Base-by-base conservation (phyloP, 2,888 invertebrate species). In the Lasioglossum lativentre region DNA sequence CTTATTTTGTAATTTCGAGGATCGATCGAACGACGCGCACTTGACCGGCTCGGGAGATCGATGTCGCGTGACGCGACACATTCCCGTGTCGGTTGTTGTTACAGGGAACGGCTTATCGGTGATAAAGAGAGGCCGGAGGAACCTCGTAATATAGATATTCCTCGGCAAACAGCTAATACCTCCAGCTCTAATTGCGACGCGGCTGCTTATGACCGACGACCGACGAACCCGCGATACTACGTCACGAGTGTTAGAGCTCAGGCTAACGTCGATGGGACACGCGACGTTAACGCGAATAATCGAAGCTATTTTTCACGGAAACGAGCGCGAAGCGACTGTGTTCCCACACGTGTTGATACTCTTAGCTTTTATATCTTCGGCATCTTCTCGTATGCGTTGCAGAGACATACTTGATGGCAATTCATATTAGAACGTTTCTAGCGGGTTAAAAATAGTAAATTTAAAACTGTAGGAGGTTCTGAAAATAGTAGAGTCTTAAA, bases 31-130 rank as follows among this genome's bases (percentile, higher is more conserved):
- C 59, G 59, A 27, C 59, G 27, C 27, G 59, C 59, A 30, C 12
- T 30, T 63, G 30, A 30, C 63, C 63, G 63, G 63, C 16, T 16
- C 63, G 63, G 2, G 30, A 27, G 63, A 63, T 63, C 63, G 63
- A 63, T 16, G 63, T 63, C 63, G 63, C 63, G 63, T 63, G 63
- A 63, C 63, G 63, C 63, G 30, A 30, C 63, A 16, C 63, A 63
- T 63, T 63, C 30, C 30, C 27, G 30, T 16, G 30, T 16, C 30
- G 30, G 16, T 30, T 30, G 63, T 63, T 63, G 30, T 63, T 63
- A 63, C 30, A 1, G 30, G 16, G 30, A 30, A 63, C 30, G 16
- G 30, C 30, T 30, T 63, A 63, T 63, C 63, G 63, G 63, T 16
- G 63, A 63, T 63, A 63, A 63, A 63, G 30, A 63, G 63, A 30